Evolutionary conservation across 2,797 vertebrate genomes (phyloP), one percentile per base, ranked within the genome.

Genomic region (Graptemys geographica): DNA sequence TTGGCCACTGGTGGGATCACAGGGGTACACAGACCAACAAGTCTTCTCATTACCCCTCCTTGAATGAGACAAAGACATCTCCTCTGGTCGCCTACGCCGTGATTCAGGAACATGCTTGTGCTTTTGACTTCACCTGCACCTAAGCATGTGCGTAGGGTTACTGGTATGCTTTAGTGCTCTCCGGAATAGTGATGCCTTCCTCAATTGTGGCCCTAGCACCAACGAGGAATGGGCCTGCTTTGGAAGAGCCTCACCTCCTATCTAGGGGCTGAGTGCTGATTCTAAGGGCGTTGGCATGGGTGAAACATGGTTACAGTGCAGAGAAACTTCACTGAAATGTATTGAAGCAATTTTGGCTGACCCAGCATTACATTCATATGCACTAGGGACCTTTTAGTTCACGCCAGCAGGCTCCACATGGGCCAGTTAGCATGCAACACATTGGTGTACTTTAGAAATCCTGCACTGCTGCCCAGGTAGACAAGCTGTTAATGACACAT

Each of bases 41-140:
- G 9, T 19, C 3, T 10, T 82, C 53, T 33, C n/a, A 52, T 53
- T 86, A 3, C 10, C 53, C 28, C n/a, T 37, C 27, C 28, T 1
- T 16, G 51, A 69, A 21, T 52, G 51, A 56, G 72, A 13, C 56
- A 10, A 0, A 1, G 52, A 51, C 21, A 53, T 25, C 4, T 53
- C 52, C 0, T 28, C 12, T 37, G 65, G 10, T 37, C 65, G 11
- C 0, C 4, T 33, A 92, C 3, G 16, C 69, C 88, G 25, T 41
- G 8, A 3, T 47, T 90, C 55, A 81, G 86, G 47, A 81, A 78
- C 53, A 69, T 37, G 13, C 33, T 10, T 65, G 62, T 65, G 33
- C 33, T 69, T 37, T 11, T 69, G 33, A 19, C 33, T 37, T 69
- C 65, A 37, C n/a, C 65, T 69, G 4, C 62, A 9, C n/a, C 11